Percentiles rank a stretch among this genome's conserved stretches.
phyloP scores from a whole-genome alignment of 1,140 invertebrate species.

The Drosophila obscura region DNA sequence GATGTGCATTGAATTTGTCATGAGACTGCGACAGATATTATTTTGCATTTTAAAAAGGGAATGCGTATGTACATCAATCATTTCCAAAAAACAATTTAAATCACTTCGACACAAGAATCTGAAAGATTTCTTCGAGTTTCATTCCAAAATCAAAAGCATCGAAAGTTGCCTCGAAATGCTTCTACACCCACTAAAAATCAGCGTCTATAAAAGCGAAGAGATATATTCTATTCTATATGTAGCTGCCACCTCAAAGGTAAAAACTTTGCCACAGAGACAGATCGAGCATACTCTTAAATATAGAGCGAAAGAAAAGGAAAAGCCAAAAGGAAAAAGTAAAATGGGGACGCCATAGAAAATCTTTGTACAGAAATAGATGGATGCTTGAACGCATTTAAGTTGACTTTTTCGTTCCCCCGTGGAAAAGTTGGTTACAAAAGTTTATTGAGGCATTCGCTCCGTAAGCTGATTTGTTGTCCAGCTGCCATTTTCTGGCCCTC shows the following conservation, averaged over 20 bases:
- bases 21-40: constrained; percentile 25
- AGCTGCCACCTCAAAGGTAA: constrained; percentile 78
- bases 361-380: constrained; percentile 72
- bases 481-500: constrained; percentile 31
- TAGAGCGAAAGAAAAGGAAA: constrained; percentile 8
- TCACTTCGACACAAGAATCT: background rate
- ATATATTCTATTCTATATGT: constrained; percentile 15
- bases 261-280: constrained; percentile 53
- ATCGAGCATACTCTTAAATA: constrained; percentile 3
- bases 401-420: constrained; percentile 47
- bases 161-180: constrained; percentile 5
- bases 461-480: constrained; percentile 59
- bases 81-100: background rate
- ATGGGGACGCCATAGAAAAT: constrained; percentile 76
- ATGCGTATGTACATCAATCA: background rate
- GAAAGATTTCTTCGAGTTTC: background rate
- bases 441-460: constrained; percentile 56
- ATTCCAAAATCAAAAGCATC: constrained; percentile 19
- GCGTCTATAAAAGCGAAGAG: constrained; percentile 25
- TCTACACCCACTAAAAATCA: constrained; percentile 40
- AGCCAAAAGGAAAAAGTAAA: constrained; percentile 37
- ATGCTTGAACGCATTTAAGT: constrained; percentile 46
- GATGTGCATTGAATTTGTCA: constrained; percentile 11
- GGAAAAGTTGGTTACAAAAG: constrained; percentile 52
- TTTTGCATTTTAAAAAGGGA: constrained; percentile 16